Base-by-base conservation (phyloP, 2,113 vertebrate genomes). In the Alouatta palliata region DNA sequence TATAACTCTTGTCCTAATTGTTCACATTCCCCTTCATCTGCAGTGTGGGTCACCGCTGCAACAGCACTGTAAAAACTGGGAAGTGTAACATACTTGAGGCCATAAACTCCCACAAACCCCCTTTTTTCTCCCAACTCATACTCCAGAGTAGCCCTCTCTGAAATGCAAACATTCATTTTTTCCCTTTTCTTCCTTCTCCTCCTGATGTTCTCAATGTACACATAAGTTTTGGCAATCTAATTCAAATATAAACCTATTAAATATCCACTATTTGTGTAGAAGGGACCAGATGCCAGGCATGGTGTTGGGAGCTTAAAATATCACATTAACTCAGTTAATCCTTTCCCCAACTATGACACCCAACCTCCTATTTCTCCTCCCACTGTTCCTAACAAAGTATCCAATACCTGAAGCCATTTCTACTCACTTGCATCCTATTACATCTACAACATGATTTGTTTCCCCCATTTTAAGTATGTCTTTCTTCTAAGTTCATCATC, bases 351-450 rank as follows among this genome's bases (percentile, higher is more conserved):
- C 16, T 49, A 43, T 54, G 47, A 70, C 12, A 40, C 5, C 12
- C 3, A 45, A 37, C 11, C 21, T 92, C 49, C 49, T 77, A 10
- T 66, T 87, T 86, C 23, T 70, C 77, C 35, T 86, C 23, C 64
- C 27, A 32, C 30, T 37, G 14, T 56, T 68, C 61, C 8, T 17
- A 93, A 64, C 19, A 79, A 95, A 81, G 21, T 11, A 49, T 43
- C 27, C 37, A 86, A 17, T 19, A 56, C 19, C 17, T 79, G 43
- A 93, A 75, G 47, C 14, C n/a, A 71, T 47, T 83, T 93, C 43
- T 90, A 77, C 40, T 56, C 52, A 87, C 79, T 93, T 93, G 25
- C 35, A 97, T 66, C 13, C 76, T 87, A 20, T 47, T 83, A 79
- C n/a, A 66, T 6, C 32, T 52, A 87, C 2, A 35, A 19, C 6